Conservation (phyloP, 2,797 vertebrate species). For the Lacerta viridis region DNA sequence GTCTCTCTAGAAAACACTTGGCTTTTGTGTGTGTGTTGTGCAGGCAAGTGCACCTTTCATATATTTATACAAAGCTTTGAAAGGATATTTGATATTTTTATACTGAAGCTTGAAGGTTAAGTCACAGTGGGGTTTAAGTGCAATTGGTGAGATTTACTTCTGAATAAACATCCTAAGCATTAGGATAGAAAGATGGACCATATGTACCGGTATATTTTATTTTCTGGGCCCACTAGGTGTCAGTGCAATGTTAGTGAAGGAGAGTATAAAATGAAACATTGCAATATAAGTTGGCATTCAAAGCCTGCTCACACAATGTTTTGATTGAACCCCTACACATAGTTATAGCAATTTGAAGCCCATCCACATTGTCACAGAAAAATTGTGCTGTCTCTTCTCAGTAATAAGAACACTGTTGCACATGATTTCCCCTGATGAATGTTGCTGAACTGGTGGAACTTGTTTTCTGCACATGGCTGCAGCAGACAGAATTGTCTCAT, state of each 20-base stretch:
- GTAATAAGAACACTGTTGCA: not conserved
- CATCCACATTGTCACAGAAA: not conserved
- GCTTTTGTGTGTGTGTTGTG: not conserved
- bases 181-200: not conserved
- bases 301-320: not conserved
- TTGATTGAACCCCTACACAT: not conserved
- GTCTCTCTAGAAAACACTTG: not conserved
- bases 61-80: constrained; percentile 1
- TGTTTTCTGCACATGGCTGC: not conserved
- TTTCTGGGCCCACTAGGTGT: constrained; percentile 35
- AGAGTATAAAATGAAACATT: not conserved
- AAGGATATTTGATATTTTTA: not conserved
- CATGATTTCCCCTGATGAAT: not conserved
- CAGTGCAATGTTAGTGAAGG: constrained; percentile 2
- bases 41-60: constrained; percentile 1
- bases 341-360: not conserved
- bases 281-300: not conserved
- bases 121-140: not conserved
- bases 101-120: not conserved
- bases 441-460: not conserved
- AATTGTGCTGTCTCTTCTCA: constrained; percentile 2
- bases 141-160: not conserved
- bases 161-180: not conserved
- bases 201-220: not conserved
- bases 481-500: not conserved